Base-by-base conservation (phyloP, 2,888 invertebrate genomes). In the Drosophila antonietae region DNA sequence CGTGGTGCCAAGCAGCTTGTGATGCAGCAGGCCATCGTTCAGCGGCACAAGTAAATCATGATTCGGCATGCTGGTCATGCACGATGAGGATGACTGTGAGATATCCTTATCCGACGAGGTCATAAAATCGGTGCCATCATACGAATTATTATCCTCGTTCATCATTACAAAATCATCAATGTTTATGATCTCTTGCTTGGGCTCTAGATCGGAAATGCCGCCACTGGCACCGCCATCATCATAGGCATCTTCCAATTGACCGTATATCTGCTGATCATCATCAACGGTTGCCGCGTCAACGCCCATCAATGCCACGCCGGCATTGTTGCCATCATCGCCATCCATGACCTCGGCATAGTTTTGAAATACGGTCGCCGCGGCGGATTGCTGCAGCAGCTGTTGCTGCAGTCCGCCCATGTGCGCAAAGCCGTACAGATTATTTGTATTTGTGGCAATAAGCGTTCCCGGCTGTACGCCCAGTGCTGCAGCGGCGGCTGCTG, bases 161-260 rank as follows among this genome's bases (percentile, higher is more conserved):
- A 92, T 92, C 90, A 91, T 90, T 18, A 92, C 93, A 82, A 93
- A 93, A 73, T 93, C 92, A 84, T 93, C 93, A 14, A 93, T 93
- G 70, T 93, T 93, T 10, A 93, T 93, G 28, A 93, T 92, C 85
- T 92, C 92, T 77, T 92, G 92, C 71, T 92, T 92, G 56, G 88
- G 89, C 57, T 92, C 88, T 51, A 91, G 75, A 49, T 83, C 90
- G 35, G 90, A 78, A 70, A 87, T 90, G 33, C 83, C 88, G 63
- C 83, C 79, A 46, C 83, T 73, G 23, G 74, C 80, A 10, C 81
- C 81, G 10, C 81, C 78, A 63, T 88, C 85, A 80, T 91, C 92
- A 55, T 88, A 85, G 61, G 75, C 87, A 78, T 91, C 90, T 46
- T 89, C 90, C 55, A 81, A 58, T 47, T 86, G 89, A 55, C 90